Base-by-base conservation (phyloP, 2,113 vertebrate genomes). In the Jaculus jaculus region DNA sequence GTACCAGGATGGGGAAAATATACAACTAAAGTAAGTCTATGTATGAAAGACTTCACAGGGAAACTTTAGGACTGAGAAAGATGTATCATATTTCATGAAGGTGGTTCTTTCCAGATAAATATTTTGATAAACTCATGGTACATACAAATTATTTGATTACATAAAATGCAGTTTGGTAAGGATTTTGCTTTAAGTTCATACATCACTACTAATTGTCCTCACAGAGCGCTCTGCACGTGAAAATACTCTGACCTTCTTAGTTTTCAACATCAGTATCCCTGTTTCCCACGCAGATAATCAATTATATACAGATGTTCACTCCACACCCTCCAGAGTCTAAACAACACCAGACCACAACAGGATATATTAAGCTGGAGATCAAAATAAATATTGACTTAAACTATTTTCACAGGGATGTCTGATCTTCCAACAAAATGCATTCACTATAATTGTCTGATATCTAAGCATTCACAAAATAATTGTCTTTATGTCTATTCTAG, bases 311-410 rank as follows among this genome's bases (percentile, higher is more conserved):
- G 39, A 34, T 69, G 34, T 58, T n/a, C 66, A 84, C 65, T 79
- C 60, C 11, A 77, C 79, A 39, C 30, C 9, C 84, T n/a, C 28
- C 68, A 2, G 28, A 84, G 68, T 91, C 47, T 91, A 60, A 91
- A 78, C 60, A 16, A 51, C 30, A 89, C 72, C 83, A 47, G 42
- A 86, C 28, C 39, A 32, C 68, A 84, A 91, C 79, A 84, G 60
- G 78, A 84, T 88, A 60, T 23, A 32, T 54, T 84, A 37, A 89
- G 68, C 80, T 71, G 63, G 23, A 91, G 69, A 81, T 80, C 68
- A 85, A 84, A 94, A 89, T 84, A 94, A 95, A n/a, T 81, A 91
- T 66, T 88, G 37, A 88, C 72, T 87, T 78, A 63, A 23, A 28
- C 23, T 68, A 54, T 91, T 93, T 84, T 77, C 21, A 51, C 66